These are phyloP conservation scores for Mustela lutreola DNA, from an alignment of 2,113 vertebrate genomes.

Conservation along the genomic window DNA sequence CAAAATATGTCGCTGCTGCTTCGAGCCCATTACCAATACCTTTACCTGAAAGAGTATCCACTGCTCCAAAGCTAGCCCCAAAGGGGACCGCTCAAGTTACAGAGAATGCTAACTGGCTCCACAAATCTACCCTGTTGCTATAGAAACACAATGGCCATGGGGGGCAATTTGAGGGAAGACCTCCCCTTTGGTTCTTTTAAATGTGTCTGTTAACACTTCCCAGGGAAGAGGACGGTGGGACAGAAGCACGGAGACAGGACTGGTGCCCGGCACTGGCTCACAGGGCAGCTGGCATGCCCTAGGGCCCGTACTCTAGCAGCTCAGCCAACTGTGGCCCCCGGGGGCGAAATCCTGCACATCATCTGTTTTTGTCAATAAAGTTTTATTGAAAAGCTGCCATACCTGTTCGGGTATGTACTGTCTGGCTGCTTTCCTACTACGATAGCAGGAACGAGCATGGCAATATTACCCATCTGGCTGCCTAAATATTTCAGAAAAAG, in stretches of 20 bases:
- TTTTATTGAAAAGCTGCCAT: background rate
- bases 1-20: background rate
- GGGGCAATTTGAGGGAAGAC: background rate
- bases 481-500: background rate
- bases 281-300: background rate
- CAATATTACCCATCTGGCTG: background rate
- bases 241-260: background rate
- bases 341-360: background rate
- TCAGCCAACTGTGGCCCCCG: background rate
- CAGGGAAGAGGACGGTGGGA: background rate
- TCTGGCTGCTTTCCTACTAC: background rate
- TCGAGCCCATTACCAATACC: background rate
- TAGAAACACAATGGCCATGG: background rate
- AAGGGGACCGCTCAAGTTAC: background rate
- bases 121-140: background rate
- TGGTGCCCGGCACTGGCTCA: accelerated
- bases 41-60: background rate
- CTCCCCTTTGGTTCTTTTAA: background rate
- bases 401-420: background rate
- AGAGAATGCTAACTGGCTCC: background rate
- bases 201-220: background rate
- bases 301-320: background rate
- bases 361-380: background rate
- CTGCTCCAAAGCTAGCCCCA: background rate
- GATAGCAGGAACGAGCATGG: background rate